phyloP scores from a whole-genome alignment of 2,888 invertebrate species.

The Eugnorisma glareosa region DNA sequence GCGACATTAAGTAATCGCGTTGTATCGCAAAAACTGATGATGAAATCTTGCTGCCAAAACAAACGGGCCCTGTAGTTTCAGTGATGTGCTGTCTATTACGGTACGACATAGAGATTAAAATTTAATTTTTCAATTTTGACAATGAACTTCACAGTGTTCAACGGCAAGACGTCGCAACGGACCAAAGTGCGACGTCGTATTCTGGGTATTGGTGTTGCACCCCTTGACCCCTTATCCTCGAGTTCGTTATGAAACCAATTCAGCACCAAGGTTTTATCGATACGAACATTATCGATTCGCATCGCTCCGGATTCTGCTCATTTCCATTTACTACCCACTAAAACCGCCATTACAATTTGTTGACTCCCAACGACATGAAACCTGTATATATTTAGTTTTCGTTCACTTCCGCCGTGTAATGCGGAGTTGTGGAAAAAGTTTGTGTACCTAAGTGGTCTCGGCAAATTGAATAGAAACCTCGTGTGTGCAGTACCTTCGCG shows the following conservation, averaged over 20 bases:
- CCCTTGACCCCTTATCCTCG: neutral
- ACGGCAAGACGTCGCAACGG: neutral
- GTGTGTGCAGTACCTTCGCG: conserved; percentile 27
- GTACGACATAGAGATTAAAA: too few relatives aligned
- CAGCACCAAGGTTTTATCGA: conserved; percentile 31
- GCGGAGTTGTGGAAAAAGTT: conserved; percentile 24
- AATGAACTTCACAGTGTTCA: neutral
- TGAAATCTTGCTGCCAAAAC: neutral
- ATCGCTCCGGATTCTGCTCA: conserved; percentile 36
- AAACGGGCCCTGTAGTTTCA: neutral
- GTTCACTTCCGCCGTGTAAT: neutral
- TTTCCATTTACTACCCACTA: conserved; percentile 41
- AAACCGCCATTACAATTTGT: conserved; percentile 40
- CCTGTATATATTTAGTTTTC: conserved; percentile 19
- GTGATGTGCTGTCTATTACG: neutral
- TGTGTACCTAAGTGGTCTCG: conserved; percentile 21
- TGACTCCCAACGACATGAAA: conserved; percentile 29
- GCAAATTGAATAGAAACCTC: conserved; percentile 55
- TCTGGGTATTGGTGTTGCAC: neutral
- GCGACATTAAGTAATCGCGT: neutral
- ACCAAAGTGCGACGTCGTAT: neutral
- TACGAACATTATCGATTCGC: conserved; percentile 43
- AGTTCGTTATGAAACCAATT: conserved; percentile 34
- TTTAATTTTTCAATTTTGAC: neutral
- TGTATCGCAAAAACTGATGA: neutral